Conservation (phyloP, 1,140 invertebrate genomes). For the Trichonephila clavata region DNA sequence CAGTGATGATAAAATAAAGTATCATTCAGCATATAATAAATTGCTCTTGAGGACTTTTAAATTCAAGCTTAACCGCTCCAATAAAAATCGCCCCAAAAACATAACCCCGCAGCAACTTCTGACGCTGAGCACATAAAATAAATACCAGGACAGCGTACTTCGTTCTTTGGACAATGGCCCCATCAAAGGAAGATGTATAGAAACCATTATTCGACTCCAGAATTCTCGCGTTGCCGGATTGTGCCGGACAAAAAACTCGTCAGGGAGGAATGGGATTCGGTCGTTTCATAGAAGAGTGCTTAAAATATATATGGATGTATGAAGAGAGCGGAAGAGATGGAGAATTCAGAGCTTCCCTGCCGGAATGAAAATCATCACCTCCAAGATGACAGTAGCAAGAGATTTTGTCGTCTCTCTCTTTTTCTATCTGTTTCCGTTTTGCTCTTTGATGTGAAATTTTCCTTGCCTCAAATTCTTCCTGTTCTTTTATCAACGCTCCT, state of each 20-base stretch:
- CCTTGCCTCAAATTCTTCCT: not conserved
- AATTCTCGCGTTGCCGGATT: slow-evolving; percentile 61
- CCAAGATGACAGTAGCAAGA: slow-evolving; percentile 26
- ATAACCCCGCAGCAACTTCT: slow-evolving; percentile 27
- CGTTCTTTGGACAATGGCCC: slow-evolving; percentile 53
- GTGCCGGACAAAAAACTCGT: slow-evolving; percentile 50
- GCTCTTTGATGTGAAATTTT: not conserved
- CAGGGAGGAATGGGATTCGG: slow-evolving; percentile 18
- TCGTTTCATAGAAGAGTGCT: slow-evolving; percentile 49
- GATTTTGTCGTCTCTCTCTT: not conserved
- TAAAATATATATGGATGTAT: slow-evolving; percentile 65
- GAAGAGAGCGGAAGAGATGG: slow-evolving; percentile 24
- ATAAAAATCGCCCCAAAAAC: slow-evolving; percentile 64
- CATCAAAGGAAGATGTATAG: slow-evolving; percentile 66
- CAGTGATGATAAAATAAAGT: slow-evolving; percentile 39
- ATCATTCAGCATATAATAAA: slow-evolving; percentile 54
- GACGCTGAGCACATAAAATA: slow-evolving; percentile 55
- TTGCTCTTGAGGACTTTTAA: slow-evolving; percentile 49
- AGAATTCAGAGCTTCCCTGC: not conserved
- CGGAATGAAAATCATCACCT: slow-evolving; percentile 70
- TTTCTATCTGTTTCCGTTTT: not conserved
- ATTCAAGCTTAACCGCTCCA: slow-evolving; percentile 38
- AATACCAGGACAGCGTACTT: slow-evolving; percentile 33
- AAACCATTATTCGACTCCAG: slow-evolving; percentile 64
- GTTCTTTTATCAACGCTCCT: not conserved